Conservation (phyloP, 2,797 vertebrate genomes). For the Tragelaphus oryx region DNA sequence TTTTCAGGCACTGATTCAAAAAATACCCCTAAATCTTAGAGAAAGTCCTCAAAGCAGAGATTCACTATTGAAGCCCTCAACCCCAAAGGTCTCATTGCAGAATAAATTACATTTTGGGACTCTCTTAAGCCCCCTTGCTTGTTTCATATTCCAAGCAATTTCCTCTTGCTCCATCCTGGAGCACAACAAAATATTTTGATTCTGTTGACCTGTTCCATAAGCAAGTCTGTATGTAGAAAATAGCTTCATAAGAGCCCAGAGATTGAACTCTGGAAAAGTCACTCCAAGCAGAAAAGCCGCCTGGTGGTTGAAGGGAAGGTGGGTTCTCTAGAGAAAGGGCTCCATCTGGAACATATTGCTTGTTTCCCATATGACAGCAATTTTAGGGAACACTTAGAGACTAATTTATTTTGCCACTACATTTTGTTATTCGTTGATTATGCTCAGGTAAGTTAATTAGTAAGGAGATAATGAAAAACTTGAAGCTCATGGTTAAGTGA, state of each 20-base stretch:
- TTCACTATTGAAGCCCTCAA: background rate
- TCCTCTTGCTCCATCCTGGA: background rate
- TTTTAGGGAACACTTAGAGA: slow-evolving; percentile 43
- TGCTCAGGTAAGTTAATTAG: slow-evolving; percentile 77
- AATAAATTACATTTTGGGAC: background rate
- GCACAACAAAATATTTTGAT: background rate
- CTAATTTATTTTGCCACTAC: slow-evolving; percentile 58
- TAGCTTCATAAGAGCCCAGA: background rate
- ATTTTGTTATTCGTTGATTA: slow-evolving; percentile 77
- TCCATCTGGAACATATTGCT: background rate
- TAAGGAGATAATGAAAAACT: slow-evolving; percentile 77
- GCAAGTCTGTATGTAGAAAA: background rate
- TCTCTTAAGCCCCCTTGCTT: background rate
- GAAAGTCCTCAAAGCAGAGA: background rate
- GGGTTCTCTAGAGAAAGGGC: background rate
- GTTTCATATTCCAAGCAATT: background rate
- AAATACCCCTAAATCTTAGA: background rate
- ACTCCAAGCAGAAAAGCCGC: background rate
- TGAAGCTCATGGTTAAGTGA: slow-evolving; percentile 59
- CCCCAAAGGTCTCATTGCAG: background rate
- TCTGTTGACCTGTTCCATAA: background rate
- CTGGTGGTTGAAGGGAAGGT: background rate
- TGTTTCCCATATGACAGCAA: slow-evolving; percentile 52
- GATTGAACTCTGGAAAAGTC: background rate
- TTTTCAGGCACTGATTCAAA: background rate